Conservation (phyloP, 1,140 invertebrate species). For the Gonatopus flavifemur region DNA sequence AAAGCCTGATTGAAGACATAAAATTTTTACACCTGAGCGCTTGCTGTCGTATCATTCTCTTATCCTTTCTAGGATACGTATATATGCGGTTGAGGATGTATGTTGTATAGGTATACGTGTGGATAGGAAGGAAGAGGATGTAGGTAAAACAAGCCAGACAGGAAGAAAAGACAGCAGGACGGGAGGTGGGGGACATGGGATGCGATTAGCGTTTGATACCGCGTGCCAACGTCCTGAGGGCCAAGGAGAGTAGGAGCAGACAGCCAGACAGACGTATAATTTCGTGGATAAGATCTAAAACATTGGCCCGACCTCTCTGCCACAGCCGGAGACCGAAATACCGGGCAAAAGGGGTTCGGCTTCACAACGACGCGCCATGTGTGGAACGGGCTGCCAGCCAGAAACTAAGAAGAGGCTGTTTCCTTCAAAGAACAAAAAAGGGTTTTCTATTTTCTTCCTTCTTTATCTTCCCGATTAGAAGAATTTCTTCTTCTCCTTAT, state of each 20-base stretch:
- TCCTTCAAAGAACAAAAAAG: slow-evolving; percentile 22
- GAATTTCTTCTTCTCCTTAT: no score
- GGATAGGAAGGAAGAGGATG: slow-evolving; percentile 17
- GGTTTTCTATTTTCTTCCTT: slow-evolving; percentile 18
- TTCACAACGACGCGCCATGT: slow-evolving; percentile 37
- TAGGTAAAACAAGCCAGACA: slow-evolving; percentile 29
- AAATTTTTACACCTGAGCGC: no score
- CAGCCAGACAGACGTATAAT: slow-evolving; percentile 51
- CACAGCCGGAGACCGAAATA: slow-evolving; percentile 48
- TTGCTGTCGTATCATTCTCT: no score
- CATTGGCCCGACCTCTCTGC: slow-evolving; percentile 31
- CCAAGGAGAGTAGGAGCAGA: slow-evolving; percentile 42
- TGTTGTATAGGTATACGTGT: no score
- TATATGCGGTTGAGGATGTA: no score
- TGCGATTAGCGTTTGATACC: slow-evolving; percentile 40
- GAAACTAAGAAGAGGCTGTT: no score
- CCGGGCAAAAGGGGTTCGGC: slow-evolving; percentile 39
- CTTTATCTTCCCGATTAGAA: slow-evolving; percentile 10
- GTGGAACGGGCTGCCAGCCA: slow-evolving; percentile 45
- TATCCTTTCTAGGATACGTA: no score
- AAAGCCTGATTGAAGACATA: no score
- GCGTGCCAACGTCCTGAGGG: slow-evolving; percentile 44
- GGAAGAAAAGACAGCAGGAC: slow-evolving; percentile 23
- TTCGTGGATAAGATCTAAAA: slow-evolving; percentile 53
- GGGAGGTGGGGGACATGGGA: slow-evolving; percentile 26